Evolutionary conservation across 2,797 vertebrate species (phyloP), one percentile per base, ranked within the genome.

Genomic region (Crenichthys baileyi): DNA sequence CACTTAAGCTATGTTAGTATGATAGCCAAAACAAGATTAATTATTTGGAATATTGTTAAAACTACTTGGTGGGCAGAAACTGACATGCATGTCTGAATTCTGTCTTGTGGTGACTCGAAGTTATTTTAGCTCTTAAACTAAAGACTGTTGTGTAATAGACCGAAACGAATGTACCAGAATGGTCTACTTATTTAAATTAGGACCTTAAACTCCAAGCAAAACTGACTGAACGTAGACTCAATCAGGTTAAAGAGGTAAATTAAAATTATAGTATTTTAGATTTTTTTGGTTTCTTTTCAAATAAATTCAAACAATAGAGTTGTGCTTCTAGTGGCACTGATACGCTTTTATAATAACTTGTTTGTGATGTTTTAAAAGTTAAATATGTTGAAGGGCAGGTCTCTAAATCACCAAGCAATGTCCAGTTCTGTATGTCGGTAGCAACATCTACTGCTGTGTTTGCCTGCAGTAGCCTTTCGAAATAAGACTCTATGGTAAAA

Each of bases 321-420:
- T 9, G 0, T 58, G 4, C 26, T 9, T 50, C 39, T 3, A 26
- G 44, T 48, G 0, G 0, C 2, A 2, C 6, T 7, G 2, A 15
- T 22, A 0, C 13, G 5, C 20, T 31, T 48, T 39, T 41, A 29
- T 15, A 1, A 13, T 78, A 50, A 79, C 84, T 88, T 85, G 60
- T 65, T 53, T 79, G 12, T 8, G 39, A 67, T 68, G 7, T 89
- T 84, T 87, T 88, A 63, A 81, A 74, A 88, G 82, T 90, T 63
- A 84, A 90, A 89, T 75, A 24, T 39, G 51, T 65, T 24, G n/a
- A 20, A 67, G 15, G 26, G 58, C 1, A 0, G 5, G 18, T 18
- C 0, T 0, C 12, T 4, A 56, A 60, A 31, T 26, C 5, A 39
- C 56, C 11, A 20, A 24, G 13, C 48, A 31, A 20, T 26, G 16